Percentiles rank a stretch among this genome's conserved stretches.
These are phyloP conservation scores for Caradrina clavipalpis DNA, from an alignment of 2,888 invertebrate species.

Conservation along the genomic window DNA sequence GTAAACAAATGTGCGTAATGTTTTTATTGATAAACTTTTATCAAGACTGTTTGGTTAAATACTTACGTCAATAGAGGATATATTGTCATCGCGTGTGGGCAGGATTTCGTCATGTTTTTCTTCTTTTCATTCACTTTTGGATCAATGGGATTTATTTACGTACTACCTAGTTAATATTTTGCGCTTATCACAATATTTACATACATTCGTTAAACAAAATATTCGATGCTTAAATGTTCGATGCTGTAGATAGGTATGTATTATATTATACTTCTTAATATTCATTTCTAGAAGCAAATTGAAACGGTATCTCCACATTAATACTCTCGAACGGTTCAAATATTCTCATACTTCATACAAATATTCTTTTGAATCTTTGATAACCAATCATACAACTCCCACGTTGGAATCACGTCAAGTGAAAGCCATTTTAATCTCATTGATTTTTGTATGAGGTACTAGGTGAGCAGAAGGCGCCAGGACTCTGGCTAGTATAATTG, in stretches of 20 bases:
- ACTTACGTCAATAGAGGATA: slow-evolving; percentile 52
- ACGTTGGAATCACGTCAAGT: slow-evolving; percentile 16
- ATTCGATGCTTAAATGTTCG: neutral
- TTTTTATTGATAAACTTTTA: slow-evolving; percentile 60
- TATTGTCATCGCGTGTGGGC: slow-evolving; percentile 30
- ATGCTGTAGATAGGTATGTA: neutral
- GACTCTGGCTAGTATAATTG: slow-evolving; percentile 41
- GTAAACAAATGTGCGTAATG: slow-evolving; percentile 49
- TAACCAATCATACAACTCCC: slow-evolving; percentile 10
- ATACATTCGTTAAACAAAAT: neutral
- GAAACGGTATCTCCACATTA: neutral
- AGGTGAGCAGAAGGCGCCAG: slow-evolving; percentile 36
- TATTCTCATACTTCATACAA: slow-evolving; percentile 13
- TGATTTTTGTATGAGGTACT: slow-evolving; percentile 26
- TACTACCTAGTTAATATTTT: neutral
- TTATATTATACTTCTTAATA: neutral
- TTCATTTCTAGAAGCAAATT: neutral
- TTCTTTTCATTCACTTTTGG: neutral
- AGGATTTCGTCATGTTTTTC: slow-evolving; percentile 28
- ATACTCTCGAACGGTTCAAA: slow-evolving; percentile 3
- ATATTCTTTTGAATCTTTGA: slow-evolving; percentile 19
- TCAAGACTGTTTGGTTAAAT: slow-evolving; percentile 40
- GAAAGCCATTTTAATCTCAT: slow-evolving; percentile 24
- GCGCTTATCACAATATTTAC: neutral
- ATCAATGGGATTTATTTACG: neutral